These are phyloP conservation scores for Psilanteris sp. DNA, from an alignment of 1,140 invertebrate species.

Conservation along the genomic window DNA sequence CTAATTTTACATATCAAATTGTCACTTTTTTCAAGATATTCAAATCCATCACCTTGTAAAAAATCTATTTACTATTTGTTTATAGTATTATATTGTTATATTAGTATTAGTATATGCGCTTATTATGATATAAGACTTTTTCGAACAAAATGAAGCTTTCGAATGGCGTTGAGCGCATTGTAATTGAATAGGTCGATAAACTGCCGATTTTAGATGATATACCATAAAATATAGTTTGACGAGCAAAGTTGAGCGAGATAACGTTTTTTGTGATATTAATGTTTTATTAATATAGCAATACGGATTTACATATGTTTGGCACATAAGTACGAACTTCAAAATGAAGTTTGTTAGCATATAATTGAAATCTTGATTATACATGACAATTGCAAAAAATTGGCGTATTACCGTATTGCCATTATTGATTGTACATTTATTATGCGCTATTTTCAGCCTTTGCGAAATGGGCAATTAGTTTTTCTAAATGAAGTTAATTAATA, in stretches of 20 bases:
- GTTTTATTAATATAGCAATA: slow-evolving; percentile 24
- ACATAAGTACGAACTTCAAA: slow-evolving; percentile 2
- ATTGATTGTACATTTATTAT: slow-evolving; percentile 16
- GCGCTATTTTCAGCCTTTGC: slow-evolving; percentile 1
- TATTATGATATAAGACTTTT: slow-evolving; percentile 14
- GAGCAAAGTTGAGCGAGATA: slow-evolving; percentile 6
- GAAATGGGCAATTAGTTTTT: slow-evolving; percentile 2
- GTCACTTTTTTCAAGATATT: no score
- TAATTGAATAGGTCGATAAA: slow-evolving; percentile 40
- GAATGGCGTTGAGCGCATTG: slow-evolving; percentile 45
- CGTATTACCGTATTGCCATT: slow-evolving; percentile 2
- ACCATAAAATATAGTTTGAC: slow-evolving; percentile 25
- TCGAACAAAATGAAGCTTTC: slow-evolving; percentile 32
- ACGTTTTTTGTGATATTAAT: slow-evolving; percentile 42
- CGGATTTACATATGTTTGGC: background rate
- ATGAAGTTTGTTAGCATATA: background rate
- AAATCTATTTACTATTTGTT: no score
- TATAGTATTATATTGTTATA: no score
- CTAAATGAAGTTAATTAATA: slow-evolving; percentile 10
- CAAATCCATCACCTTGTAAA: no score
- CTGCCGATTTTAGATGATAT: slow-evolving; percentile 37
- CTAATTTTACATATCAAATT: no score
- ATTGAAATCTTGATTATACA: background rate
- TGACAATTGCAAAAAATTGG: background rate
- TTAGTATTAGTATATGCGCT: slow-evolving; percentile 3